Percentiles rank a stretch among this genome's conserved stretches.
phyloP scores from a whole-genome alignment of 2,888 invertebrate species.

The Lepetodrilus schrolli region DNA sequence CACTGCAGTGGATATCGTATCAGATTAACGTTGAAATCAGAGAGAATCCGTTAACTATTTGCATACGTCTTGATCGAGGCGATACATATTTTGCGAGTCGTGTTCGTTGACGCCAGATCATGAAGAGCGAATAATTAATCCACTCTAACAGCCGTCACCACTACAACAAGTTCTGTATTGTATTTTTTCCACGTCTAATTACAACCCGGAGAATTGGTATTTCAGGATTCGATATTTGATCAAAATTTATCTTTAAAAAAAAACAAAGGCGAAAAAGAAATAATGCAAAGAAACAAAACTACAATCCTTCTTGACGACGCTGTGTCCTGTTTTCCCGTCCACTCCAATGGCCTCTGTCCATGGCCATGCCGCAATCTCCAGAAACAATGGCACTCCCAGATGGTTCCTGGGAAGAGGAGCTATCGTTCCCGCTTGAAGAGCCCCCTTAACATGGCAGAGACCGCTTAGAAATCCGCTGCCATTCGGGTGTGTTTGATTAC shows the following conservation, averaged over 20 bases:
- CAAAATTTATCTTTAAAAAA: not conserved
- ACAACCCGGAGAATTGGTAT: not conserved
- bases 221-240: not conserved
- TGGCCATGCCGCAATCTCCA: not conserved
- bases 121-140: too few species aligned
- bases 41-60: too few species aligned
- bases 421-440: not conserved
- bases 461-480: not conserved
- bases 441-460: not conserved
- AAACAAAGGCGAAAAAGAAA: not conserved
- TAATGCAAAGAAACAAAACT: too few species aligned
- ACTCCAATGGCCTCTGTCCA: not conserved
- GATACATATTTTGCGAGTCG: too few species aligned
- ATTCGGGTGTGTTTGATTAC: constrained; percentile 1
- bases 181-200: constrained; percentile 2
- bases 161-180: too few species aligned
- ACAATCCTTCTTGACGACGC: too few species aligned
- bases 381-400: constrained; percentile 1
- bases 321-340: too few species aligned
- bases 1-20: too few species aligned
- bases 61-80: too few species aligned
- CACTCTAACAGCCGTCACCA: too few species aligned
- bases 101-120: too few species aligned
- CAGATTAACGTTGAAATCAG: too few species aligned
- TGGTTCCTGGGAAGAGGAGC: not conserved